Evolutionary conservation across 2,888 invertebrate genomes (phyloP), one percentile per base, ranked within the genome.

Genomic region (Lacanobia wlatinum): DNA sequence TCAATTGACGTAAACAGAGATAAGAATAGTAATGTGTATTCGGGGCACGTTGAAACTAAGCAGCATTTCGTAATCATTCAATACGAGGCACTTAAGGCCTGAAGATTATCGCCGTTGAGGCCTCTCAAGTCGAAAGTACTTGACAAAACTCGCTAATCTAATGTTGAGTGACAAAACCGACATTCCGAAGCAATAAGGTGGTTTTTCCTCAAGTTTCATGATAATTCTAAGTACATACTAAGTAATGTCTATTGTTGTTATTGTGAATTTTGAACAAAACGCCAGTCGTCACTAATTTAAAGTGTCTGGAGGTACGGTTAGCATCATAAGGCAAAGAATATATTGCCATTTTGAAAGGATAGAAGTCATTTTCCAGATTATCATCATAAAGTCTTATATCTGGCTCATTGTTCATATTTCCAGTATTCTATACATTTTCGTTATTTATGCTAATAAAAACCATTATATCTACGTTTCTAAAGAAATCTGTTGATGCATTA

Each of bases 61-160:
- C 55, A 76, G 52, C 28, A 28, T 69, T 58, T 74, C 70, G 50
- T 59, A 70, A 80, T 79, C 68, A 76, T 55, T 70, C 63, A 68
- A 67, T 64, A 68, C 52, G 7, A n/a, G 40, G 60, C 60, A 69
- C 66, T 65, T 70, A 63, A 67, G 50, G 73, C 60, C 65, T 71
- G 59, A 79, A 84, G 84, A 87, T 87, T 84, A 85, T 56, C 78
- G 73, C 73, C 58, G 40, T 72, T 78, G 76, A 60, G 83, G 87
- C 85, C 84, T 87, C 86, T 69, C 66, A 84, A 87, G 84, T 83
- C 70, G 70, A 58, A 69, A 61, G 61, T 58, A 77, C 23, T 78
- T 64, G 18, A 63, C n/a, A 21, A 63, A 63, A 50, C 48, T 55
- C 48, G 50, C 43, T 67, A 63, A 63, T 66, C 46, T 62, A 73